These are phyloP conservation scores for Lycaena phlaeas DNA, from an alignment of 2,888 invertebrate genomes.

Conservation along the genomic window DNA sequence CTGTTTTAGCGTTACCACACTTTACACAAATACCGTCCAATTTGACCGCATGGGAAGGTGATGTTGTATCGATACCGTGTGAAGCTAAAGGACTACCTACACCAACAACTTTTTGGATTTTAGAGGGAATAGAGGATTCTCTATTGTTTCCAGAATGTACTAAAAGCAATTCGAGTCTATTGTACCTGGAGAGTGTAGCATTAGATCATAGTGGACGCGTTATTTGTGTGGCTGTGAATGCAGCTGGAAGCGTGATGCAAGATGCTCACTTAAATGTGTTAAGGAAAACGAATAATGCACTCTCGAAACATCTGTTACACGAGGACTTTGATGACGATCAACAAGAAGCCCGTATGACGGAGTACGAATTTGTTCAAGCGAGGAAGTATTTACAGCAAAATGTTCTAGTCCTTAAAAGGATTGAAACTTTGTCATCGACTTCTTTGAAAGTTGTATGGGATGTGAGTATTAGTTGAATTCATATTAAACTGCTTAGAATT, in stretches of 20 bases:
- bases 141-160: constrained; percentile 65
- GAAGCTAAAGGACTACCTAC: constrained; percentile 93
- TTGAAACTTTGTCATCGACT: constrained; percentile 80
- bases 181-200: constrained; percentile 59
- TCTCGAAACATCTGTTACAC: constrained; percentile 41
- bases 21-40: constrained; percentile 91
- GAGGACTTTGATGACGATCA: constrained; percentile 44
- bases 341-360: constrained; percentile 71
- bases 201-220: constrained; percentile 61
- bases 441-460: constrained; percentile 87
- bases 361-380: constrained; percentile 84
- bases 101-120: constrained; percentile 96
- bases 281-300: constrained; percentile 54
- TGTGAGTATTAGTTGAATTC: constrained; percentile 60
- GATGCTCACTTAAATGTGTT: constrained; percentile 63
- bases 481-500: not conserved
- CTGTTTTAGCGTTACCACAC: constrained; percentile 86
- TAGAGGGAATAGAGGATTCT: constrained; percentile 88
- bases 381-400: constrained; percentile 84
- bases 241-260: constrained; percentile 66
- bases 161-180: constrained; percentile 61
- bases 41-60: constrained; percentile 89
- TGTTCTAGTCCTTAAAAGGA: constrained; percentile 81
- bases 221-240: constrained; percentile 65
- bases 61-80: constrained; percentile 92